These are phyloP conservation scores for Oegoconia quadripuncta DNA, from an alignment of 2,888 invertebrate genomes.

Conservation along the genomic window DNA sequence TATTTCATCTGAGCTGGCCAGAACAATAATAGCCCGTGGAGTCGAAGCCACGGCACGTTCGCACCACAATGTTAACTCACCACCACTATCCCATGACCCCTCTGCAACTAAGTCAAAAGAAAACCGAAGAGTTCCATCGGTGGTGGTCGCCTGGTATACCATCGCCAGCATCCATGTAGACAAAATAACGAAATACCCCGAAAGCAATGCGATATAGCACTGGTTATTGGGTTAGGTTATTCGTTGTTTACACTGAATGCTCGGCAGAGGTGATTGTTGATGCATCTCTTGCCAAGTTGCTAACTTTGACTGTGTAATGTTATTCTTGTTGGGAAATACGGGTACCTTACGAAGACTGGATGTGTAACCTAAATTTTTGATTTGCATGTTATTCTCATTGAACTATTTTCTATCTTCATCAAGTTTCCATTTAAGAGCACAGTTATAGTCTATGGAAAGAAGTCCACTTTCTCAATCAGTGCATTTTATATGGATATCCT, in stretches of 20 bases:
- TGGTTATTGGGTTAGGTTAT: conserved; percentile 77
- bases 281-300: conserved; percentile 65
- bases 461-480: too few relatives aligned
- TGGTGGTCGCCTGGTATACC: conserved; percentile 48
- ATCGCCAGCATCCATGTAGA: conserved; percentile 76
- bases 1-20: conserved; percentile 77
- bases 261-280: conserved; percentile 68
- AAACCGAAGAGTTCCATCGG: conserved; percentile 30
- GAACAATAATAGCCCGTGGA: conserved; percentile 76
- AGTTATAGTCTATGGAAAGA: too few relatives aligned
- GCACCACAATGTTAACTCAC: conserved; percentile 67
- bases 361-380: not conserved
- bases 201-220: conserved; percentile 73
- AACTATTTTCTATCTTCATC: too few relatives aligned
- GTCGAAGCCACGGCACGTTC: conserved; percentile 77
- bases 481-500: too few relatives aligned
- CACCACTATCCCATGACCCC: conserved; percentile 43
- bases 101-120: conserved; percentile 10
- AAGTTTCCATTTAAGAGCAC: too few relatives aligned
- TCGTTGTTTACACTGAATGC: conserved; percentile 62
- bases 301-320: conserved; percentile 49
- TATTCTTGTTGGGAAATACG: conserved; percentile 28
- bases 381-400: too few relatives aligned
- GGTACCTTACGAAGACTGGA: not conserved
- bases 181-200: conserved; percentile 77